phyloP scores from a whole-genome alignment of 1,140 invertebrate genomes.

The Sycophila sp. region DNA sequence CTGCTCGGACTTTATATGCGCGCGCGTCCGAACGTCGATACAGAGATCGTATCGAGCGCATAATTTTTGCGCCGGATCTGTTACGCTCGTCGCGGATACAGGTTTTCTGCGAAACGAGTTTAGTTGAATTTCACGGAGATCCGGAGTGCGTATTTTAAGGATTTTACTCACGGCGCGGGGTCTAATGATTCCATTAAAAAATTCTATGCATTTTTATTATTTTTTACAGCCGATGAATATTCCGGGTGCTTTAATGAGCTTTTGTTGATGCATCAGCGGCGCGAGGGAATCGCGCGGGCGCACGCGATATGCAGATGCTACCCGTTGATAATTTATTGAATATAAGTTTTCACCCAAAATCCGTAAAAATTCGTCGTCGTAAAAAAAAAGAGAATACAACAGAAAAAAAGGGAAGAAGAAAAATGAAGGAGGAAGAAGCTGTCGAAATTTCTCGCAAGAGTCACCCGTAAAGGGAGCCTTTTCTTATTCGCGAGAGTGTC shows the following conservation, averaged over 20 bases:
- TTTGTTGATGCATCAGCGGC: too few relatives aligned
- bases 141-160: constrained; percentile 10
- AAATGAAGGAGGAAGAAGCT: neutral
- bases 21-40: neutral
- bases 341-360: constrained; percentile 11
- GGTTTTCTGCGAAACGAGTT: neutral
- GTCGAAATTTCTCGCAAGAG: neutral
- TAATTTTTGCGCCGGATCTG: too few relatives aligned
- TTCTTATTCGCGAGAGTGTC: neutral
- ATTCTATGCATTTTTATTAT: constrained; percentile 32
- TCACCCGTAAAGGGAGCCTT: neutral
- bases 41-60: too few relatives aligned
- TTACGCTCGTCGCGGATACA: too few relatives aligned
- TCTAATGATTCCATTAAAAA: constrained; percentile 16
- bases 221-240: constrained; percentile 30
- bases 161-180: constrained; percentile 4
- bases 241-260: too few relatives aligned
- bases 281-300: too few relatives aligned
- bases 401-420: too few relatives aligned
- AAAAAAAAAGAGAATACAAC: constrained; percentile 18
- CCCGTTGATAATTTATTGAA: constrained; percentile 29
- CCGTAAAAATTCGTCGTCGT: neutral
- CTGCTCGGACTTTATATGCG: neutral
- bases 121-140: neutral
- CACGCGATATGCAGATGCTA: neutral